Evolutionary conservation across 2,113 vertebrate species (phyloP), one percentile per base, ranked within the genome.

Genomic region (Caranx ignobilis): DNA sequence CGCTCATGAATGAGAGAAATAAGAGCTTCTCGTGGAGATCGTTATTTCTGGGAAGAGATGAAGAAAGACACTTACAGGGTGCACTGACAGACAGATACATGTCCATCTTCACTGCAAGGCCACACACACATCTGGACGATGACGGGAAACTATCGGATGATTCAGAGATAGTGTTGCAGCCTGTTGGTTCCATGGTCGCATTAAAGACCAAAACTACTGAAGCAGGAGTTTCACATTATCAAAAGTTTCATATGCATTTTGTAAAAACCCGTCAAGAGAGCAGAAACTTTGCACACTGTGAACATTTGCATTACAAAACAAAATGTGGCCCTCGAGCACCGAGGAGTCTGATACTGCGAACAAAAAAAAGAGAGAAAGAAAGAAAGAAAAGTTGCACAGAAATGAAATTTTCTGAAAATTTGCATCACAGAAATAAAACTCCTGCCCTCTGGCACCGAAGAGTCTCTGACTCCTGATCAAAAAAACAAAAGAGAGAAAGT

Each of bases 1-100:
- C 2, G 31, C 64, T 84, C 72, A 78, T 71, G 69, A 82, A 82
- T 35, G 84, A 77, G 11, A 85, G 82, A 78, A 88, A 85, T 47
- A 66, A 73, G 71, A 82, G 57, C 57, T 75, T 73, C 57, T 54
- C 13, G 1, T 48, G 57, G 50, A 74, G 55, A 60, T 77, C 60
- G 21, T 87, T 79, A 48, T 77, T 72, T 70, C 13, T 52, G 57
- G 64, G 52, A 12, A 57, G 2, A 47, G 62, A 75, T 2, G 12
- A 12, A 82, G 47, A 59, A 71, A 62, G 57, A 2, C 62, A 32
- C 61, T 62, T 63, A 75, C 60, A 57, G 26, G 47, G 37, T 7
- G 7, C 35, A 37, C 35, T 5, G 4, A 37, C 35, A 41, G 8
- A 41, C 8, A 41, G 1, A 11, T 4, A 64, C 19, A 57, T 43